Conservation (phyloP, 92 coral and sea anemone species). For the Umimayanthus chanpuru region DNA sequence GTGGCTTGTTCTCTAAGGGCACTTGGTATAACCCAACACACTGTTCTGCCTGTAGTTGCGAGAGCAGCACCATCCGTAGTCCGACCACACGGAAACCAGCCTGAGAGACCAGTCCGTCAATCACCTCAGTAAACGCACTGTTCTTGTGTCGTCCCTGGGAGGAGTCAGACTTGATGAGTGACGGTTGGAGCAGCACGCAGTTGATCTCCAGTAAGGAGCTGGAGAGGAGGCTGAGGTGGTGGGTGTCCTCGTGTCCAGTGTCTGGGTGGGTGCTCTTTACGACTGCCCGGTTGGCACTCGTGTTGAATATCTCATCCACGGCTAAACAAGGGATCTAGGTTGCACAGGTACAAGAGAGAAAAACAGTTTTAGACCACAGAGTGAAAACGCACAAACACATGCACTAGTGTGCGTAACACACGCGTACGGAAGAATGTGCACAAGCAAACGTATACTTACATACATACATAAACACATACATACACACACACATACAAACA, state of each 20-base stretch:
- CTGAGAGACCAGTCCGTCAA: constrained; percentile 73
- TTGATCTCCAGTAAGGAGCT: constrained; percentile 89
- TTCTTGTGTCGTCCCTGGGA: constrained; percentile 44
- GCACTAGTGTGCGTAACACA: no score
- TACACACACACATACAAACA: not conserved
- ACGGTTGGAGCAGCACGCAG: constrained; percentile 83
- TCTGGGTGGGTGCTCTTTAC: constrained; percentile 47
- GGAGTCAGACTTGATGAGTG: constrained; percentile 54
- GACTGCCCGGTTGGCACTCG: constrained; percentile 57
- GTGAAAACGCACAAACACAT: no score
- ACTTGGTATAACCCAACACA: constrained; percentile 72
- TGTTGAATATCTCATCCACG: constrained; percentile 76
- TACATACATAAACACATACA: not conserved
- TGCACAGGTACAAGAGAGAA: not conserved
- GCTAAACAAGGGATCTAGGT: constrained; percentile 82
- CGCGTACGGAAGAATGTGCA: no score
- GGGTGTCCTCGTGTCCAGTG: constrained; percentile 33
- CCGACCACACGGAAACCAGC: constrained; percentile 84
- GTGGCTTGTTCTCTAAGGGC: constrained; percentile 65
- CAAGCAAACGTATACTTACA: no score
- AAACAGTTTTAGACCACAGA: not conserved
- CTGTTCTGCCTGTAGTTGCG: constrained; percentile 78
- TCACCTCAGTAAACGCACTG: constrained; percentile 79
- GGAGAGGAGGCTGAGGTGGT: constrained; percentile 51
- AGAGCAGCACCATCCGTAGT: constrained; percentile 76